Base-by-base conservation (phyloP, 2,797 vertebrate genomes). In the Crax fasciolata region DNA sequence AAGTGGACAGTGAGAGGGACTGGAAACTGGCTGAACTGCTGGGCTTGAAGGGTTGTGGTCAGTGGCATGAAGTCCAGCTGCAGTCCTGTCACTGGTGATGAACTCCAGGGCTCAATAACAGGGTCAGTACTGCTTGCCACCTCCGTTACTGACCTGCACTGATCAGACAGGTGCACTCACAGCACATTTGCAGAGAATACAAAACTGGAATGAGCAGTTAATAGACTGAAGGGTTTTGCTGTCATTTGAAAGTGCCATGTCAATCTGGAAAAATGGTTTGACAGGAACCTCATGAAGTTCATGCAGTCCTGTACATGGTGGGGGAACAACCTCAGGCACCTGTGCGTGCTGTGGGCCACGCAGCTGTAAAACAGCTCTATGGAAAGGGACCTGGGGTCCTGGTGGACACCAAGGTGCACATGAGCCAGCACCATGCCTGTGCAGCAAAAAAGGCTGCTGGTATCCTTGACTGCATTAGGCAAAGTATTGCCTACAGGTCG, bases 341-440 rank as follows among this genome's bases (percentile, higher is more conserved):
- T 28, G 8, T 58, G n/a, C 25, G 2, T 39, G 16, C 10, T 44
- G 32, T 12, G 15, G 18, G 21, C 14, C 9, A 7, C 30, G 6
- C 9, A 43, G 10, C 24, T 78, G 52, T 49, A 71, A 70, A 73
- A 23, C 20, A 54, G 6, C 48, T 83, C 41, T 13, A 8, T 28
- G 43, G 17, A 59, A 87, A 71, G 61, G 17, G 20, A 41, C 4
- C 1, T 0, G 0, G 13, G 0, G 2, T 62, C 30, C 49, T 68
- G 39, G 5, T 68, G 11, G 38, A 61, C 65, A 35, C 32, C 57
- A 75, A 57, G 14, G 28, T 10, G 1, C 13, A 9, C 0, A 0
- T 27, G 32, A 93, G 14, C 23, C 25, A 46, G 66, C 19, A 35
- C 9, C 5, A 8, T 55, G 14, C 7, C 2, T 2, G 52, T 44